Evolutionary conservation across 2,888 invertebrate species (phyloP), one percentile per base, ranked within the genome.

Genomic region (Morinoia aosen): DNA sequence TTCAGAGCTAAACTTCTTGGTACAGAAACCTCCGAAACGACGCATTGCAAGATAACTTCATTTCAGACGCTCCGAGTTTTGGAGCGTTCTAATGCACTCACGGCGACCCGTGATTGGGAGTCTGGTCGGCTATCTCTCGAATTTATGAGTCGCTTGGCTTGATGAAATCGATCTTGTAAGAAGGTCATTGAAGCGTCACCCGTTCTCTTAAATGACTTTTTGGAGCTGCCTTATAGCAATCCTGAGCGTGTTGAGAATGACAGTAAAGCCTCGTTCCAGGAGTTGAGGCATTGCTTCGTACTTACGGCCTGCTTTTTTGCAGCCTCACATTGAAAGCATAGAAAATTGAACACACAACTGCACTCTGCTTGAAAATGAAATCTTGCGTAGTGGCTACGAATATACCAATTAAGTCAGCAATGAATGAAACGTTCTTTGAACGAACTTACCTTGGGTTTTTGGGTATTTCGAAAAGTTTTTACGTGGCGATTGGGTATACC

Each of bases 91-190:
- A 90, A 90, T 90, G 93, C 57, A 57, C 12, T 57, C 33, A n/a
- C 56, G 93, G 57, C 39, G 57, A 33, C 57, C 58, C 11, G 93
- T n/a, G 58, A 93, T 93, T 93, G 39, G 93, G 33, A 93, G 16
- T 57, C 93, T 56, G 57, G 93, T 93, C 57, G 57, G 93, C 93
- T 93, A 93, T 93, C 58, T 93, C 57, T 57, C 57, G 33, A 93
- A 57, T 93, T 93, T 93, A 93, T 57, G 93, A 48, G 57, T 57
- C 19, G 58, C 93, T 93, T 93, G 93, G 93, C 93, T 93, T 93
- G 93, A 93, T 93, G 39, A 93, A 93, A 93, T 93, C 93, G 93
- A 93, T 57, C 93, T 14, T 19, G 58, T 7, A 93, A 61, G 61
- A 61, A 93, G 33, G 93, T 93, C 93, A 93, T 93, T 93, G 11